phyloP scores from a whole-genome alignment of 2,888 invertebrate genomes.

The Danaus chrysippus region DNA sequence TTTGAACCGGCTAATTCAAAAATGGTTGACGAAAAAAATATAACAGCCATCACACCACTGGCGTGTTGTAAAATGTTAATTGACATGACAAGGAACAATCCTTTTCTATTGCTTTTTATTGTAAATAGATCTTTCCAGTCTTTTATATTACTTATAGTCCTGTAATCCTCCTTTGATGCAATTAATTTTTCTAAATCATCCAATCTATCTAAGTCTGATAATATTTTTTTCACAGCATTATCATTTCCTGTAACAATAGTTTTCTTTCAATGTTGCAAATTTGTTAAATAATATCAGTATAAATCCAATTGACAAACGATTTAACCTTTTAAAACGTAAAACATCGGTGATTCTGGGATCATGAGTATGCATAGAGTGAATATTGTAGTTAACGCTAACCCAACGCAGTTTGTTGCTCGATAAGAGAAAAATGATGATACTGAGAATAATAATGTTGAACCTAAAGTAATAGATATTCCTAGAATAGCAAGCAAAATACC shows the following conservation, averaged over 20 bases:
- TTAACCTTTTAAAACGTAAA: conserved; percentile 12
- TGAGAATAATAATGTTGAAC: conserved; percentile 38
- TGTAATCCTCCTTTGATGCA: conserved; percentile 31
- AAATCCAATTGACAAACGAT: background rate
- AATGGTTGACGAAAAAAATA: conserved; percentile 25
- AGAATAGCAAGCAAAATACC: conserved; percentile 43
- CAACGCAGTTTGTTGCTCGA: conserved; percentile 35
- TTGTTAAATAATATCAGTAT: background rate
- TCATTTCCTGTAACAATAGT: conserved; percentile 38
- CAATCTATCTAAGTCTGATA: conserved; percentile 43
- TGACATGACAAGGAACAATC: conserved; percentile 42
- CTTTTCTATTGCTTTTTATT: conserved; percentile 43
- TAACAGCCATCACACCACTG: conserved; percentile 25
- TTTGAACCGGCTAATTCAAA: conserved; percentile 24
- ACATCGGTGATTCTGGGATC: conserved; percentile 21
- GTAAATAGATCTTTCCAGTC: conserved; percentile 45
- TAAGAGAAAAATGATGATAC: conserved; percentile 43
- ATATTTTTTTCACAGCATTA: conserved; percentile 35
- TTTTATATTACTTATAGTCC: conserved; percentile 28
- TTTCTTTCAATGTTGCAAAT: background rate
- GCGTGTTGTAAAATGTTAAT: conserved; percentile 37
- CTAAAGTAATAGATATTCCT: conserved; percentile 40
- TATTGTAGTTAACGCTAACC: conserved; percentile 28
- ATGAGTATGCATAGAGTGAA: conserved; percentile 20
- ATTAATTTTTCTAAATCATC: conserved; percentile 41